Base-by-base conservation (phyloP, 2,888 invertebrate genomes). In the Phortica magna region DNA sequence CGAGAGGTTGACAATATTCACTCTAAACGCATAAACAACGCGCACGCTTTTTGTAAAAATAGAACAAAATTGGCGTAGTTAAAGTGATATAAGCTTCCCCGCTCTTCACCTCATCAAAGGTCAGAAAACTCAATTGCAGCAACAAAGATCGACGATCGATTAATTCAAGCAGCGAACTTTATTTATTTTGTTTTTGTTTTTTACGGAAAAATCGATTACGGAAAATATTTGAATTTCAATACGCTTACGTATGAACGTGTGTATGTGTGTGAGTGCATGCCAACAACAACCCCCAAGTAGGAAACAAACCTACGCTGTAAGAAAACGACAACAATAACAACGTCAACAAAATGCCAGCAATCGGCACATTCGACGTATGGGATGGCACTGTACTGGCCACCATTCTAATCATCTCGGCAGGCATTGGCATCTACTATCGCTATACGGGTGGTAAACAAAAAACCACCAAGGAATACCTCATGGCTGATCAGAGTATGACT, bases 361-460 rank as follows among this genome's bases (percentile, higher is more conserved):
- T 81, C 31, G 85, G 87, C 43, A 81, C 83, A 9, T 95, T 96
- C 85, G 94, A 94, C 81, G 90, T 92, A 83, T 94, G 94, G 94
- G 97, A 98, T 92, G 96, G 96, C 86, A 91, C 95, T 14, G 96
- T 97, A 70, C 94, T 97, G 92, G 93, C 92, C 14, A 88, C 93
- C 12, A 96, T 96, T 80, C 93, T 97, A 85, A 79, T 94, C 17
- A 93, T 95, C 42, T 98, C 97, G 0, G 93, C 96, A 0, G 92
- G 93, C 2, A 97, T 98, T 81, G 98, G 98, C 10, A 90, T 98
- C 61, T 98, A 97, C 89, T 97, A 96, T 90, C 94, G 97, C 83
- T 95, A 97, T 88, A 96, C 96, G 53, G 98, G 98, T 48, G 97
- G 97, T 10, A 95, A 94, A 90, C 97, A 98, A 89, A 96, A 95